Evolutionary conservation across 2,888 invertebrate genomes (phyloP), one percentile per base, ranked within the genome.

Genomic region (Morpho deidamia): DNA sequence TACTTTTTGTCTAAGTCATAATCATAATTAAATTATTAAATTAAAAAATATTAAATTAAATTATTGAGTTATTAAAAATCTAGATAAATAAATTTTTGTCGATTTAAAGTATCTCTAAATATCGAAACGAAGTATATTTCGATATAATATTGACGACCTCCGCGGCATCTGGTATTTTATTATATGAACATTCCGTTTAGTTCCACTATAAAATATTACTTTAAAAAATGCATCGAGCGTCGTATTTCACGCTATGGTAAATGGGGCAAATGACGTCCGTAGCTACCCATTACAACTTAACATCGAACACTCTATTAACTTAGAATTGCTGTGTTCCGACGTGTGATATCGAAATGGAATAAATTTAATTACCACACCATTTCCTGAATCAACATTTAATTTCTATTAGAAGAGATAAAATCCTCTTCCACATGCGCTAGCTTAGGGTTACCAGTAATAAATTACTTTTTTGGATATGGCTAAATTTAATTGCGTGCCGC

Each of bases 151-250:
- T 23, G 23, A 5, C 5, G 23, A 3, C 3, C 23, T 23, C 23
- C 23, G 5, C 1, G 2, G 23, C 23, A 23, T 23, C 23, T 23
- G 23, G 5, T 23, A 23, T 23, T 23, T 14, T 10, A 14, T 0
- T 8, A 23, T 3, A 38, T 14, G 11, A 38, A 23, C 32, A 33
- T 11, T 48, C 33, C 14, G 59, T 78, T 84, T 82, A 79, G 84
- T 84, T 83, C 78, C 81, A 66, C 71, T 66, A 60, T 66, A 82
- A 82, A 71, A 83, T 80, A 87, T 81, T 76, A 76, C 81, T 80
- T 81, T 72, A 83, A 85, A 82, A 80, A 84, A 83, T 65, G 66
- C 69, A 68, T 77, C 68, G 65, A 69, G 63, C 62, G 63, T 66
- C 78, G 72, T 86, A 82, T 74, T 70, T 84, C 78, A 82, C 63